A percentile compares a stretch with the other conserved stretches of the same genome.
Evolutionary conservation across 2,888 invertebrate genomes (phyloP).

Genomic region (Phoenoteleia sp.): DNA sequence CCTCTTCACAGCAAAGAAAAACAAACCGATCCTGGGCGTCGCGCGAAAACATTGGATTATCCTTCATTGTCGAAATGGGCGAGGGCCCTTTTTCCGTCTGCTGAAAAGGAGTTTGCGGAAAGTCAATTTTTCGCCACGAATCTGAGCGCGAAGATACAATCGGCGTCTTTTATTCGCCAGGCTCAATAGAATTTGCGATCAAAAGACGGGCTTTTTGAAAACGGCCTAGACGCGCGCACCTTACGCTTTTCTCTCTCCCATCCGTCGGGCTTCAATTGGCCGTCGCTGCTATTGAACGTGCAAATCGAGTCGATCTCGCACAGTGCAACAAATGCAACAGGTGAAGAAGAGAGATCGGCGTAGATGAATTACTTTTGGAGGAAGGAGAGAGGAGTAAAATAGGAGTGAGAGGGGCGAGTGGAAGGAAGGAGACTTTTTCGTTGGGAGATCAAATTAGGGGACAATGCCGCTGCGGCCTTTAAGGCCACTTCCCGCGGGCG

Average conservation of each 20-base stretch:
- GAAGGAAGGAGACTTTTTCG: constrained; percentile 52
- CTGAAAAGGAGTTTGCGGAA: constrained; percentile 68
- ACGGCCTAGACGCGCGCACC: constrained; percentile 78
- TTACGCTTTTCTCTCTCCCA: constrained; percentile 80
- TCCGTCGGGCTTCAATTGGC: constrained; percentile 82
- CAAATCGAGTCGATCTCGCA: constrained; percentile 82
- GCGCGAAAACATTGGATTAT: constrained; percentile 70
- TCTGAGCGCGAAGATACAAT: constrained; percentile 78
- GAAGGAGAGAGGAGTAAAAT: constrained; percentile 51
- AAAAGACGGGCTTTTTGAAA: constrained; percentile 83
- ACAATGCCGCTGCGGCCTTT: background rate
- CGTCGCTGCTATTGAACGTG: constrained; percentile 85
- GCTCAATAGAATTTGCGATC: constrained; percentile 85
- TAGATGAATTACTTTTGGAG: constrained; percentile 72
- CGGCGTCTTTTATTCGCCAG: constrained; percentile 74
- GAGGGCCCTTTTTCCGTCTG: constrained; percentile 54
- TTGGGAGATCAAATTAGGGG: constrained; percentile 45
- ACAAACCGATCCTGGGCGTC: constrained; percentile 51
- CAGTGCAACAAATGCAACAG: constrained; percentile 85
- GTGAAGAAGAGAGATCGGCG: constrained; percentile 82
- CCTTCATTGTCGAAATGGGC: constrained; percentile 54
- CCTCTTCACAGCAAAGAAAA: constrained; percentile 51
- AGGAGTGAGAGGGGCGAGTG: background rate
- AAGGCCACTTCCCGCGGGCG: constrained; percentile 28
- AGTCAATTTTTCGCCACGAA: constrained; percentile 81